Conservation (phyloP, 2,888 invertebrate species). For the Oligia fasciuncula region DNA sequence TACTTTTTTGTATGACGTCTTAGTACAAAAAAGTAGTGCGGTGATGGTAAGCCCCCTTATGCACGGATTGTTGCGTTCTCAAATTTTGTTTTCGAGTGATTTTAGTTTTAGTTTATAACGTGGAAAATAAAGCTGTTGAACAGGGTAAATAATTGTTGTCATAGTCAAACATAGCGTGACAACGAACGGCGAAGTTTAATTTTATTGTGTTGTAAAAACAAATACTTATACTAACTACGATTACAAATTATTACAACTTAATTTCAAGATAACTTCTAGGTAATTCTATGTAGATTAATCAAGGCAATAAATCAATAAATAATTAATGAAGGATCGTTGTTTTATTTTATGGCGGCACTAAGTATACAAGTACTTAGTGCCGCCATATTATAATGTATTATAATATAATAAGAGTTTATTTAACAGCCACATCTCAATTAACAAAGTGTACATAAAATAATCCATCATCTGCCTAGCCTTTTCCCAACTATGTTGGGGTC, state of each 20-base stretch:
- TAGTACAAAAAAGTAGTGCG: too few species aligned
- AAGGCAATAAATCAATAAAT: background rate
- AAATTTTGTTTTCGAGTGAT: slow-evolving; percentile 7
- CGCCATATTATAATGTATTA: too few species aligned
- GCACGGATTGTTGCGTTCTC: background rate
- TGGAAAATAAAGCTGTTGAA: slow-evolving; percentile 2
- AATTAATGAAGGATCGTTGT: background rate
- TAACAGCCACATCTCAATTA: slow-evolving; percentile 29
- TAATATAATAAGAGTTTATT: background rate
- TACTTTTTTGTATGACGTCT: too few species aligned
- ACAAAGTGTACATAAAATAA: slow-evolving; percentile 6
- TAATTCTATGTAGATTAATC: slow-evolving; percentile 7
- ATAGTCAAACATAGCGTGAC: slow-evolving; percentile 25
- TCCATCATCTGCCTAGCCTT: background rate
- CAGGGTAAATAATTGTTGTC: slow-evolving; percentile 14
- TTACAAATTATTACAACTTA: slow-evolving; percentile 1
- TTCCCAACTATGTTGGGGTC: too few species aligned
- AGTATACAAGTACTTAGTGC: too few species aligned
- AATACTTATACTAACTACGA: background rate
- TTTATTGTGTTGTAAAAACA: slow-evolving; percentile 8
- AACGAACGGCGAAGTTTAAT: slow-evolving; percentile 1
- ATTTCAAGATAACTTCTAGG: background rate
- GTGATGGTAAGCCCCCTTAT: too few species aligned
- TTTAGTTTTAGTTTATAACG: background rate
- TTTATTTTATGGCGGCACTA: too few species aligned